phyloP scores from a whole-genome alignment of 2,113 vertebrate species.

The Papio anubis region DNA sequence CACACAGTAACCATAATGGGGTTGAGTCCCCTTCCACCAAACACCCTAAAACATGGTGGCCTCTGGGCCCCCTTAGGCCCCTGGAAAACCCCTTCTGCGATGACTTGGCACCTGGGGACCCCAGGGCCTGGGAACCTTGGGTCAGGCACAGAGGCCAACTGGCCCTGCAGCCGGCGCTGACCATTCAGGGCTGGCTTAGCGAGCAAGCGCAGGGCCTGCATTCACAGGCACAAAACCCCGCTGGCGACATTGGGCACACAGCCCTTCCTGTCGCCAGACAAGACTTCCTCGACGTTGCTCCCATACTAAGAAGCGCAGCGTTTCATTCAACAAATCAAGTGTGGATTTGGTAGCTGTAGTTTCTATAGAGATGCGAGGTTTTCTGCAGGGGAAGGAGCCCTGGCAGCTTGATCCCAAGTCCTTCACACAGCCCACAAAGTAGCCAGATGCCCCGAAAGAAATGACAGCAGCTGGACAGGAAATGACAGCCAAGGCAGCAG shows the following conservation, averaged over 20 bases:
- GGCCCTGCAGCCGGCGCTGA: neutral
- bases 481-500: neutral
- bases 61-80: no score
- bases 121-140: neutral
- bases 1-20: rapidly evolving
- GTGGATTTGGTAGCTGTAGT: rapidly evolving
- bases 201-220: conserved; percentile 15
- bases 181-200: neutral
- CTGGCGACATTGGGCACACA: neutral
- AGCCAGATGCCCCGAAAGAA: neutral
- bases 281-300: conserved; percentile 9
- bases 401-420: neutral
- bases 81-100: rapidly evolving
- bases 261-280: conserved; percentile 7
- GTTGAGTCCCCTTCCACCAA: neutral
- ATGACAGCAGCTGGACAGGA: neutral
- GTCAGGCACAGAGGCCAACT: neutral
- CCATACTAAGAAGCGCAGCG: conserved; percentile 45
- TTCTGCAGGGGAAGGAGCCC: rapidly evolving
- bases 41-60: rapidly evolving
- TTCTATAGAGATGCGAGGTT: neutral
- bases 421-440: neutral
- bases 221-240: neutral
- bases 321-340: conserved; percentile 34
- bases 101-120: neutral